Base-by-base conservation (phyloP, 1,140 invertebrate species). In the Adoxophyes honmai region DNA sequence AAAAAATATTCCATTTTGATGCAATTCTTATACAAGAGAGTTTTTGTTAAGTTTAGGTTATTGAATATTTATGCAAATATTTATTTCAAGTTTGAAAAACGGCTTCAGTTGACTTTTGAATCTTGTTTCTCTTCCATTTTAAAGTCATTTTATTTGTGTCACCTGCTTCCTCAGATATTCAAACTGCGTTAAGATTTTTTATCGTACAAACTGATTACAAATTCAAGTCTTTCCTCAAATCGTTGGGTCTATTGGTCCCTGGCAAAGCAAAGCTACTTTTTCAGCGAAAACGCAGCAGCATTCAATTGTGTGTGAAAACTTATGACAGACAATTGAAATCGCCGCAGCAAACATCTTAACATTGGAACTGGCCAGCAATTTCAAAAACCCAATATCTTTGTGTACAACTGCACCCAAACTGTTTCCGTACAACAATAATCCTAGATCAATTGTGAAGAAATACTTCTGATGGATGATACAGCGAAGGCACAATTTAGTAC, bases 381-480 rank as follows among this genome's bases (percentile, higher is more conserved):
- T 48, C 18, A 48, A 48, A 48, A 18, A 48, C 16, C 28, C 39
- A 16, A 13, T 21, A 48, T n/a, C 21, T 48, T 48, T 48, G 35
- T 52, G 10, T 38, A 55, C 34, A 58, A 21, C 52, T 14, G 34
- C 44, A 34, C 54, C 21, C 52, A 39, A 21, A 15, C 33, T 39
- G 34, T 60, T 60, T 62, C 33, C 59, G 44, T 13, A 28, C 21
- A 51, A 68, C 55, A 75, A 73, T 70, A 74, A 68, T 64, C 51
- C 48, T 48, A 63, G 57, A 62, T 66, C 68, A 72, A 79, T 77
- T 79, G 78, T 80, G 55, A 72, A 72, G 70, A 70, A 76, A 71
- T 72, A 77, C 52, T 36, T 61, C 68, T 80, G 78, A 84, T 81
- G 78, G 78, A 84, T 84, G 78, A 76, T 68, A 62, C 55, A 57